Conservation (phyloP, 2,888 invertebrate species). For the Acrobasis suavella region DNA sequence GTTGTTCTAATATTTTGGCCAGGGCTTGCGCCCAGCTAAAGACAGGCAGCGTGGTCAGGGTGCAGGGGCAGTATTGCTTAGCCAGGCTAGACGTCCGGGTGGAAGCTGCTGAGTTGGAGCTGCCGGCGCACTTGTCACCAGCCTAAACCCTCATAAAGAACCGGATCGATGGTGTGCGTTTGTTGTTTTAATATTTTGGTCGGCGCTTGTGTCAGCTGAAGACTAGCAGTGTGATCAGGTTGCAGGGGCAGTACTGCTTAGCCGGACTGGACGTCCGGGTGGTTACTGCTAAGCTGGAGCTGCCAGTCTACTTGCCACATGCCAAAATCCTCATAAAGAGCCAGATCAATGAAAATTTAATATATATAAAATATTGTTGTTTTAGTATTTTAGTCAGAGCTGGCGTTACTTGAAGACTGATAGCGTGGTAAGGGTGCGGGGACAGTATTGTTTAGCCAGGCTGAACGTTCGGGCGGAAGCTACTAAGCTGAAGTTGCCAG, state of each 20-base stretch:
- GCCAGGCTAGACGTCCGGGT: constrained; percentile 85
- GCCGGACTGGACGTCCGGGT: constrained; percentile 85
- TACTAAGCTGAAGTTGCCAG: constrained; percentile 82
- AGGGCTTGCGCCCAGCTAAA: constrained; percentile 81
- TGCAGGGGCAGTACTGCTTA: constrained; percentile 87
- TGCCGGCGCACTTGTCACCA: constrained; percentile 85
- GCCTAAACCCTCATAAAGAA: constrained; percentile 85
- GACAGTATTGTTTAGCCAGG: constrained; percentile 86
- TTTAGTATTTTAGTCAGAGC: too few species aligned
- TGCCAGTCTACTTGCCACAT: constrained; percentile 85
- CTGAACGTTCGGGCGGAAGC: constrained; percentile 84
- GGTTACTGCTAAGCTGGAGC: constrained; percentile 79
- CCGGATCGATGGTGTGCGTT: constrained; percentile 83
- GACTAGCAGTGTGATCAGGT: constrained; percentile 80
- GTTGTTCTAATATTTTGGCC: constrained; percentile 5
- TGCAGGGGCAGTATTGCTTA: constrained; percentile 87
- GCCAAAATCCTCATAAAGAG: constrained; percentile 85
- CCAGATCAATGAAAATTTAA: constrained; percentile 84
- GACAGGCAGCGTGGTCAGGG: constrained; percentile 81
- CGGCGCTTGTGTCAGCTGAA: constrained; percentile 81
- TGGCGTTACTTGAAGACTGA: too few species aligned
- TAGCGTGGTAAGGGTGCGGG: constrained; percentile 83
- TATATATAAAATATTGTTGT: too few species aligned
- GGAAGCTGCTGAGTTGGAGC: constrained; percentile 79
- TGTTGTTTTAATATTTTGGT: constrained; percentile 7